Evolutionary conservation across 2,113 vertebrate species (phyloP), one percentile per base, ranked within the genome.

Genomic region (Odocoileus hemionus): DNA sequence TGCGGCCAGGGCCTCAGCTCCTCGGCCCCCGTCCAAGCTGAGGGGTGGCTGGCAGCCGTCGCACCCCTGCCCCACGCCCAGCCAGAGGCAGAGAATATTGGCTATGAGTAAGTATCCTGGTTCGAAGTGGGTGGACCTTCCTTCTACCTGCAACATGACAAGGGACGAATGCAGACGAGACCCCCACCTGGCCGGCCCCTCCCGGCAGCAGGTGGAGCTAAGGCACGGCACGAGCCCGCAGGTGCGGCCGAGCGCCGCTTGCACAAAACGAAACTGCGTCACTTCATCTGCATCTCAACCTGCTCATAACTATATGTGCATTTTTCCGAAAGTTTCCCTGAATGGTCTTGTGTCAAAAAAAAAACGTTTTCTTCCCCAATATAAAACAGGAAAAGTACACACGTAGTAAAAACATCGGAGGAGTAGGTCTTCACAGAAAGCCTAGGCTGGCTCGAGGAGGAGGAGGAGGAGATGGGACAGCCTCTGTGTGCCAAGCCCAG

Each of bases 301-400:
- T 97, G 96, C 97, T 98, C 97, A 84, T 96, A 94, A 98, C 91
- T 97, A 17, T 60, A 97, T 95, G 89, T 97, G 97, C 54, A 16
- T 98, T 98, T 97, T 97, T 92, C 87, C 97, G 47, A 97, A 98
- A 98, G 96, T 97, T 98, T 99, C 99, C 99, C 99, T 99, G 99
- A 99, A 99, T 98, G 98, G 96, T 98, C 96, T 93, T 90, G 86
- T 97, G 97, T 98, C 98, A 98, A 98, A 98, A 95, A 95, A 95
- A 84, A 70, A 12, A 12, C 1, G 45, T 83, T 87, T 97, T 98
- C 70, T 91, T 94, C 80, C 30, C 91, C 78, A 95, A 98, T 98
- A 99, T 80, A 99, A 98, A 99, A 98, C 95, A 98, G 97, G 97
- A 97, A 98, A 97, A 82, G 96, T 84, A 96, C 74, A 98, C 96